Percentiles rank a stretch among this genome's conserved stretches.
Conservation (phyloP, 2,888 invertebrate genomes). For the Cheilosia variabilis region DNA sequence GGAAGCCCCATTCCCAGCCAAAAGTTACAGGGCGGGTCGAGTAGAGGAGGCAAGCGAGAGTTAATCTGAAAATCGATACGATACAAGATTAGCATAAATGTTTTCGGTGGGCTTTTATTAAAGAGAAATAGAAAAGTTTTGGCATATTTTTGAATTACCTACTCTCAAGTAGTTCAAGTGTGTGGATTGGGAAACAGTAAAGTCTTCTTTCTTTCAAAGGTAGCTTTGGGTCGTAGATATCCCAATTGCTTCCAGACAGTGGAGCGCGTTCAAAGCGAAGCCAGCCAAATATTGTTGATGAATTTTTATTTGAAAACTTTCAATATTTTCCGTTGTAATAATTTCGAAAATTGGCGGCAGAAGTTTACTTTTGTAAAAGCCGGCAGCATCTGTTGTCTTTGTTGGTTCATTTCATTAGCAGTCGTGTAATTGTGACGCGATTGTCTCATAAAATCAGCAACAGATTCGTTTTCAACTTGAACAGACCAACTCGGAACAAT, state of each 20-base stretch:
- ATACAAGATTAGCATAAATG: conserved; percentile 63
- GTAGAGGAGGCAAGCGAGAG: conserved; percentile 1
- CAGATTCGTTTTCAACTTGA: too few relatives aligned
- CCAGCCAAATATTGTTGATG: background rate
- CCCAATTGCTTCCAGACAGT: too few relatives aligned
- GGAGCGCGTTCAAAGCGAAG: too few relatives aligned
- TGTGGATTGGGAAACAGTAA: conserved; percentile 21
- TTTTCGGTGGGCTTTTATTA: conserved; percentile 18
- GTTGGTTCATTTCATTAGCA: too few relatives aligned
- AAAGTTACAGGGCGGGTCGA: background rate
- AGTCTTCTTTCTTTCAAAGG: background rate
- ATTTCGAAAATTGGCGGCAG: background rate
- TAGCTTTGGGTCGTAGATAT: background rate
- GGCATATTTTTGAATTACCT: conserved; percentile 24
- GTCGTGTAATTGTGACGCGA: too few relatives aligned
- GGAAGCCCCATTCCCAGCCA: background rate
- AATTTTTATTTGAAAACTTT: background rate
- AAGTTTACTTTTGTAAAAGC: background rate
- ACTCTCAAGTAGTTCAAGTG: conserved; percentile 18
- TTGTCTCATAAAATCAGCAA: too few relatives aligned
- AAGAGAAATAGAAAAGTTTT: background rate
- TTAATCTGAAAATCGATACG: conserved; percentile 64
- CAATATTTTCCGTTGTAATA: background rate
- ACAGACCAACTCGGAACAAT: too few relatives aligned
- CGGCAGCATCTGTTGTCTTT: too few relatives aligned